Evolutionary conservation across 2,113 vertebrate species (phyloP).

Genomic region (Numenius arquata): DNA sequence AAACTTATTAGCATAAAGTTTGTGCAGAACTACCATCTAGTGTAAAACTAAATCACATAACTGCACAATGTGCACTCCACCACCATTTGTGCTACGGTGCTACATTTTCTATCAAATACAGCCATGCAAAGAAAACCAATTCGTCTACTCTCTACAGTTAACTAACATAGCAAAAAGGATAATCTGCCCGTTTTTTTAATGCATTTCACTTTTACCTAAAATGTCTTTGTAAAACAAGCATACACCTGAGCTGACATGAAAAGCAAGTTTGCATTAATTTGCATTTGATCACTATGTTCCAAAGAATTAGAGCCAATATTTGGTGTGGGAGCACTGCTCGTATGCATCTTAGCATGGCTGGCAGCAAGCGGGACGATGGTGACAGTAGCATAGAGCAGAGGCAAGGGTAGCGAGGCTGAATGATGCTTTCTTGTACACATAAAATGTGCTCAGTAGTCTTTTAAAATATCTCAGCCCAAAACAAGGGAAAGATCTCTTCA

Average conservation of each 20-base stretch:
- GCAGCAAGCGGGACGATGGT: background rate
- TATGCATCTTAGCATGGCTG: fast-evolving
- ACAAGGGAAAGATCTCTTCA: background rate
- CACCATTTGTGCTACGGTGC: background rate
- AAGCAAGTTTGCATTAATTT: background rate
- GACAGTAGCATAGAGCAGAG: background rate
- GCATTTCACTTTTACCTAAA: background rate
- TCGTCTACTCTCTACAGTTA: background rate
- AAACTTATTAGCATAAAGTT: background rate
- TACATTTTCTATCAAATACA: background rate
- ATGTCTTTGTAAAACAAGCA: background rate
- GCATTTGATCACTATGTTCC: background rate
- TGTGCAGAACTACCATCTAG: background rate
- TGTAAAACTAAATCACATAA: background rate
- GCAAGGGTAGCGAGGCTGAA: background rate
- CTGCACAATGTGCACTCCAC: background rate
- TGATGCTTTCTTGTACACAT: background rate
- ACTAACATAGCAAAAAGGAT: background rate
- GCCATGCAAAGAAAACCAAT: background rate
- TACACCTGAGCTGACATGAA: background rate
- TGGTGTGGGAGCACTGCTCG: background rate
- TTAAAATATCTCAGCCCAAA: background rate
- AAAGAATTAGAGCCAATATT: background rate
- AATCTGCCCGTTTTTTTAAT: background rate
- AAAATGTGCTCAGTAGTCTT: background rate